These are phyloP conservation scores for Bombyx mandarina DNA, from an alignment of 1,140 invertebrate genomes.

Conservation along the genomic window DNA sequence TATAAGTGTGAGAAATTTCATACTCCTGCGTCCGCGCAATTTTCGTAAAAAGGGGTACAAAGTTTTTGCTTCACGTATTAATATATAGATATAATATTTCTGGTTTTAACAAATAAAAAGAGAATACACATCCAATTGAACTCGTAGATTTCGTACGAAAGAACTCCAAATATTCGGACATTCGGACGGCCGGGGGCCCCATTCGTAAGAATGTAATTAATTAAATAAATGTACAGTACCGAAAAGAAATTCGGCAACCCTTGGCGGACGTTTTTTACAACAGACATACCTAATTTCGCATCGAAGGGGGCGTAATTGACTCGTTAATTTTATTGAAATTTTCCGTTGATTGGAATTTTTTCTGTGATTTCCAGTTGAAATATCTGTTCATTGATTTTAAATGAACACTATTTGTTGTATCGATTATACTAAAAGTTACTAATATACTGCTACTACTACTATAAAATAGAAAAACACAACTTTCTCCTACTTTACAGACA, in stretches of 20 bases:
- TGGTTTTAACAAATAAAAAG: too few species aligned
- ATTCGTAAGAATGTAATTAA: constrained; percentile 67
- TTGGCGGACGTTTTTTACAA: constrained; percentile 51
- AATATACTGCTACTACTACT: too few species aligned
- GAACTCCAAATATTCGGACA: constrained; percentile 58
- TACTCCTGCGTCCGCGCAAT: too few species aligned
- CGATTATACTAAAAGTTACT: too few species aligned
- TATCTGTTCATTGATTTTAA: background rate
- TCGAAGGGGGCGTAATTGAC: constrained; percentile 49
- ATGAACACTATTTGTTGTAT: too few species aligned
- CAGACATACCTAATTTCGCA: constrained; percentile 56
- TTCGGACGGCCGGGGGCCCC: constrained; percentile 44
- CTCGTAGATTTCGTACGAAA: constrained; percentile 13
- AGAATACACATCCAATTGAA: too few species aligned
- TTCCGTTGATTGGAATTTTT: constrained; percentile 25
- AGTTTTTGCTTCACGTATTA: too few species aligned
- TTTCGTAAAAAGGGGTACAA: too few species aligned
- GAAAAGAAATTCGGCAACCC: constrained; percentile 64
- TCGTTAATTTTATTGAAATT: constrained; percentile 56
- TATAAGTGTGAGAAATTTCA: too few species aligned
- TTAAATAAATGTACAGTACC: constrained; percentile 63
- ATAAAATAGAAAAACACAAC: too few species aligned
- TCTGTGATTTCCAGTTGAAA: constrained; percentile 14
- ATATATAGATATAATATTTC: too few species aligned
- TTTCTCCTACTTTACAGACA: too few species aligned